phyloP scores from a whole-genome alignment of 2,888 invertebrate genomes.

The Noctua comes region DNA sequence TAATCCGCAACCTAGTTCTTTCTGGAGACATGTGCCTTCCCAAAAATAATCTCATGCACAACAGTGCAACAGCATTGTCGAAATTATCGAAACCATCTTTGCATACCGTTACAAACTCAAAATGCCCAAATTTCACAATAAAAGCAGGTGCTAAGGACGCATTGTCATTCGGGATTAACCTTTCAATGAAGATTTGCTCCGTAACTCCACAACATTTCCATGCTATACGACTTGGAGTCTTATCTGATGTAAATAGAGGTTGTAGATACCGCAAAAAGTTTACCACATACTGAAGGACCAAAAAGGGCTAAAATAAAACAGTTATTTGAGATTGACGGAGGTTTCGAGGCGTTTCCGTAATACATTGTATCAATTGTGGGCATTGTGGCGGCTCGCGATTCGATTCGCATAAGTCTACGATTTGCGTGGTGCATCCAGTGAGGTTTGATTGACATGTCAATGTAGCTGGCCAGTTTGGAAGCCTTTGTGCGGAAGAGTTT shows the following conservation, averaged over 20 bases:
- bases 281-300: slow-evolving; percentile 29
- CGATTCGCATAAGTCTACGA: slow-evolving; percentile 72
- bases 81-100: slow-evolving; percentile 56
- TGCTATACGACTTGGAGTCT: slow-evolving; percentile 18
- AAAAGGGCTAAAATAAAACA: slow-evolving; percentile 69
- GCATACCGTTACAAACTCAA: slow-evolving; percentile 62
- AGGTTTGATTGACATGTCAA: slow-evolving; percentile 72
- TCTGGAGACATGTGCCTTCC: slow-evolving; percentile 37
- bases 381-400: slow-evolving; percentile 75
- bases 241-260: slow-evolving; percentile 7
- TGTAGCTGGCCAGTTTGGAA: slow-evolving; percentile 57
- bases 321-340: slow-evolving; percentile 67
- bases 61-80: slow-evolving; percentile 36
- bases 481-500: slow-evolving; percentile 53
- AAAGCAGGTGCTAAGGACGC: slow-evolving; percentile 69
- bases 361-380: slow-evolving; percentile 81
- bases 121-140: slow-evolving; percentile 54
- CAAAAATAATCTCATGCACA: slow-evolving; percentile 33
- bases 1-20: slow-evolving; percentile 31
- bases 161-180: slow-evolving; percentile 69
- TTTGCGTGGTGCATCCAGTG: slow-evolving; percentile 59
- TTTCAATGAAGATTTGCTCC: slow-evolving; percentile 31
- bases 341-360: slow-evolving; percentile 75
- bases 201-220: not conserved
- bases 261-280: not conserved